These are phyloP conservation scores for Diloba caeruleocephala DNA, from an alignment of 2,888 invertebrate species.

Conservation along the genomic window DNA sequence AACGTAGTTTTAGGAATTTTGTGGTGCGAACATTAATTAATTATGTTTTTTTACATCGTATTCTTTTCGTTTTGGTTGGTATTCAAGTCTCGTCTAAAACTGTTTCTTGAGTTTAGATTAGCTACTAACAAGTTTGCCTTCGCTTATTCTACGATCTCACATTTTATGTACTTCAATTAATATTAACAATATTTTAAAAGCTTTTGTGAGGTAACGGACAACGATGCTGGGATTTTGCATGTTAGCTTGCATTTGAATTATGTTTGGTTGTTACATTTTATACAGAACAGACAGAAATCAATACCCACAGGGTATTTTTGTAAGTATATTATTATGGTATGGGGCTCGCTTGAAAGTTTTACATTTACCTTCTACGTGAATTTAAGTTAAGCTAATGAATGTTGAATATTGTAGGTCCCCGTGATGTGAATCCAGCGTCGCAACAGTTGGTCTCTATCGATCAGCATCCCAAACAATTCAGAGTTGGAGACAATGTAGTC, in stretches of 20 bases:
- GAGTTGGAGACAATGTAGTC: constrained; percentile 77
- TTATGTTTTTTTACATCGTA: constrained; percentile 6
- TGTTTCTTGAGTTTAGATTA: constrained; percentile 7
- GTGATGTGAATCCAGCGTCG: constrained; percentile 33
- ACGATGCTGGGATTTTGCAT: constrained; percentile 32
- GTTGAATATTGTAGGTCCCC: constrained; percentile 66
- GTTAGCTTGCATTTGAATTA: constrained; percentile 28
- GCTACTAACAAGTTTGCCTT: constrained; percentile 31
- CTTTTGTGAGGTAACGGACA: constrained; percentile 23
- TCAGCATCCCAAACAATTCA: constrained; percentile 71
- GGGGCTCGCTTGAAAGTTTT: constrained; percentile 16
- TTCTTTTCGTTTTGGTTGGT: constrained; percentile 23
- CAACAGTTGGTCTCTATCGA: constrained; percentile 73
- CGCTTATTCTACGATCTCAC: constrained; percentile 28
- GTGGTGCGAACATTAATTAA: background rate
- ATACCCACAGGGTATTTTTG: constrained; percentile 20
- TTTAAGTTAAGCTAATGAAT: constrained; percentile 14
- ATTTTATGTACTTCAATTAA: constrained; percentile 4
- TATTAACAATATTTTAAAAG: constrained; percentile 4
- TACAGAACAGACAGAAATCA: background rate
- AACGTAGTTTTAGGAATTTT: constrained; percentile 30
- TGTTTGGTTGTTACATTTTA: constrained; percentile 13
- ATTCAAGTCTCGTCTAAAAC: constrained; percentile 14
- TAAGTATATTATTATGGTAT: constrained; percentile 33
- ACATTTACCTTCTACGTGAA: constrained; percentile 25